Evolutionary conservation across 2,113 vertebrate species (phyloP).

Genomic region (Irena cyanogastra): DNA sequence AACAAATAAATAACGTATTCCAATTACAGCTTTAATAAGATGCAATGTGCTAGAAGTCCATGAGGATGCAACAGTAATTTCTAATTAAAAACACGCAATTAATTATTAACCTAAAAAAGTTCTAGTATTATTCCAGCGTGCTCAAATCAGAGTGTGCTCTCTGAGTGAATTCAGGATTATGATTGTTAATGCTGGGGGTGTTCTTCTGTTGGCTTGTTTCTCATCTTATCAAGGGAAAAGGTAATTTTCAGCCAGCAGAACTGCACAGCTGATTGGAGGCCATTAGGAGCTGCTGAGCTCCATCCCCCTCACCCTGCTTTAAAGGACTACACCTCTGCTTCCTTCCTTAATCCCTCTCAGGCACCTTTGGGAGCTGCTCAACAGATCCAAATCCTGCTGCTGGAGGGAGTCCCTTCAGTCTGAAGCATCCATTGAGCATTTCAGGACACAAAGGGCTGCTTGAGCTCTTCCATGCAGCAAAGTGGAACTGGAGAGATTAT

Average conservation of each 20-base stretch:
- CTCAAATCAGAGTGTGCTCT: background rate
- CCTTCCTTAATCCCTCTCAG: background rate
- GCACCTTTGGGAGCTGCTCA: background rate
- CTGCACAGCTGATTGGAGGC: background rate
- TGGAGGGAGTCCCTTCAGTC: background rate
- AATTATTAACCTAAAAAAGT: slow-evolving; percentile 51
- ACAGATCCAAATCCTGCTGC: background rate
- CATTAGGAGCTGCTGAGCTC: background rate
- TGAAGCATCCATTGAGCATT: background rate
- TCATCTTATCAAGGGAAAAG: background rate
- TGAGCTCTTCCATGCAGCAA: background rate
- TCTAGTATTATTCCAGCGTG: background rate
- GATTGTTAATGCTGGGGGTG: background rate
- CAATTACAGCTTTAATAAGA: slow-evolving; percentile 59
- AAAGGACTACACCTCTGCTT: background rate
- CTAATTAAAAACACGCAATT: slow-evolving; percentile 56
- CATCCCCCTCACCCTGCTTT: background rate
- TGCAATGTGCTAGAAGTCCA: slow-evolving; percentile 11
- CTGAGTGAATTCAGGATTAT: background rate
- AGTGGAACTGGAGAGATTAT: background rate
- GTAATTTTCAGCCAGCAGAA: background rate
- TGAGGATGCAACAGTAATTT: slow-evolving; percentile 9
- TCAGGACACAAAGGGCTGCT: background rate
- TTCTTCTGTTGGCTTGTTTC: background rate
- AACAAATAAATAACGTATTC: slow-evolving; percentile 36